These are phyloP conservation scores for Aegithalos caudatus DNA, from an alignment of 2,113 vertebrate genomes.

Conservation along the genomic window DNA sequence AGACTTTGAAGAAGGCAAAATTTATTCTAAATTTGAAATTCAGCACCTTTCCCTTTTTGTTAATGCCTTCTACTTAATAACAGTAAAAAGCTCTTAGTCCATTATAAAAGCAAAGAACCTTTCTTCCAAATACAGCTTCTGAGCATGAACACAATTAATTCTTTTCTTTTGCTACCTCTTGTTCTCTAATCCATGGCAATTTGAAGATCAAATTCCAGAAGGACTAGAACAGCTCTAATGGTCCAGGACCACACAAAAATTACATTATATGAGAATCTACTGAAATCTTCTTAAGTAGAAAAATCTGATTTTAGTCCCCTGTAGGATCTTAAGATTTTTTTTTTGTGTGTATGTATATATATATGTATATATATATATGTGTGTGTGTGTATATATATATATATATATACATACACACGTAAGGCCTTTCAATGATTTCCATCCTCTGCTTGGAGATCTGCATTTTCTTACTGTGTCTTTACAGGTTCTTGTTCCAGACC, in stretches of 20 bases:
- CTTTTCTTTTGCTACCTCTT: not conserved
- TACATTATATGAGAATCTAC: not conserved
- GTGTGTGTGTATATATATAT: fast-evolving
- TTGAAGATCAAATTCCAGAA: not conserved
- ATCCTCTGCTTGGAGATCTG: not conserved
- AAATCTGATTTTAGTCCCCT: not conserved
- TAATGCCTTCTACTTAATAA: not conserved
- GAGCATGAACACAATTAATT: not conserved
- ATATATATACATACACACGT: fast-evolving
- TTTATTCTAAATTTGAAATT: not conserved
- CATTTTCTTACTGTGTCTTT: not conserved
- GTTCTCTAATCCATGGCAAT: not conserved
- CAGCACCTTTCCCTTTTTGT: not conserved
- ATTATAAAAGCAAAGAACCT: not conserved
- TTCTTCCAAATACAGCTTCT: not conserved
- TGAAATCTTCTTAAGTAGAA: not conserved
- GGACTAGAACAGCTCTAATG: not conserved
- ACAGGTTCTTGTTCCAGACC: not conserved
- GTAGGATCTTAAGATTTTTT: not conserved
- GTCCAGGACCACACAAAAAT: not conserved
- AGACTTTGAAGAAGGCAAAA: not conserved
- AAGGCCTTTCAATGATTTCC: not conserved
- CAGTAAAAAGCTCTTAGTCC: not conserved
- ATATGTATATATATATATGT: fast-evolving
- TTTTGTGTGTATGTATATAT: not conserved